Conservation (phyloP, 2,113 vertebrate species). For the Deroptyus accipitrinus region DNA sequence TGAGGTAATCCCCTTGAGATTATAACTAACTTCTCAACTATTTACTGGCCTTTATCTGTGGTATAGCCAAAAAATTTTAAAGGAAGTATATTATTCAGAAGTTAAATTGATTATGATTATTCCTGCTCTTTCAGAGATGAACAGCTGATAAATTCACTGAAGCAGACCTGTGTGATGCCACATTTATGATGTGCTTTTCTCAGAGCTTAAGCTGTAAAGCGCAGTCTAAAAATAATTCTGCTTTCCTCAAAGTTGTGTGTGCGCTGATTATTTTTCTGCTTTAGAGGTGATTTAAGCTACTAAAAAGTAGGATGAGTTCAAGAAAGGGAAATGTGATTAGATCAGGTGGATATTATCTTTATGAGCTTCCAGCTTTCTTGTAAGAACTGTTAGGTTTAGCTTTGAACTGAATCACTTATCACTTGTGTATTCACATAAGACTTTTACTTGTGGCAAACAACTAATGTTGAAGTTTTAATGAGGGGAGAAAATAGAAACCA, state of each 20-base stretch:
- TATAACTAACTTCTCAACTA: background rate
- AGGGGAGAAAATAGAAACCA: background rate
- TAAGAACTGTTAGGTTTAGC: background rate
- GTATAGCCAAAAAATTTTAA: background rate
- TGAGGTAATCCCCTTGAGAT: background rate
- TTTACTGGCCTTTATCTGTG: background rate
- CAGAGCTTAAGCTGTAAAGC: background rate
- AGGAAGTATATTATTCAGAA: background rate
- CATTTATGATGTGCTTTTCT: background rate
- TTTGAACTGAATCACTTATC: background rate
- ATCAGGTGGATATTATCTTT: background rate
- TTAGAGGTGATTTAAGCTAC: slow-evolving; percentile 24
- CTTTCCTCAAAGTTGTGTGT: background rate
- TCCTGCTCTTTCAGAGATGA: background rate
- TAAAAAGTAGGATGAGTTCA: background rate
- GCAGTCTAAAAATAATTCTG: slow-evolving; percentile 50
- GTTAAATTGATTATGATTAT: background rate
- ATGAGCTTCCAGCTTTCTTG: background rate
- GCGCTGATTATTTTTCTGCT: slow-evolving; percentile 56
- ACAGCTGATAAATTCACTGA: background rate
- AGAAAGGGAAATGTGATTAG: slow-evolving; percentile 19
- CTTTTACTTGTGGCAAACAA: slow-evolving; percentile 6
- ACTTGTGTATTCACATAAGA: background rate
- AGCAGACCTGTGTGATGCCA: background rate
- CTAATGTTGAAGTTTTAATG: background rate